These are phyloP conservation scores for Calcarius ornatus DNA, from an alignment of 2,113 vertebrate species.

Conservation along the genomic window DNA sequence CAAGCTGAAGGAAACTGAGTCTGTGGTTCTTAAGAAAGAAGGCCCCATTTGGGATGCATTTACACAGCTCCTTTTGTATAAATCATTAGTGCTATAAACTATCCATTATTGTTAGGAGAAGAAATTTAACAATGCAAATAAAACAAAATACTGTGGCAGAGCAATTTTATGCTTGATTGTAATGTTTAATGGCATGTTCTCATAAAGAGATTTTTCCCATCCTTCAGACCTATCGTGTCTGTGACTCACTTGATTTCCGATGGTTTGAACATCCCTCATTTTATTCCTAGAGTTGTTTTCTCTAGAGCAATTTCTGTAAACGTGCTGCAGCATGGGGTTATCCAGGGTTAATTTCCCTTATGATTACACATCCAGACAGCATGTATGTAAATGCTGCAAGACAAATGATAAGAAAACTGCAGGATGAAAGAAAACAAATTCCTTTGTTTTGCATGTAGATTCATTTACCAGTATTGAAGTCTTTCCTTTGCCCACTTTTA, in stretches of 20 bases:
- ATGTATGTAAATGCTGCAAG: constrained; percentile 24
- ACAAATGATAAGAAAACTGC: not conserved
- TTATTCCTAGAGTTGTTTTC: constrained; percentile 47
- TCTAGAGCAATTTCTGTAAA: constrained; percentile 43
- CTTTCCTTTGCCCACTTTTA: not conserved
- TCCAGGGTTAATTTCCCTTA: constrained; percentile 48
- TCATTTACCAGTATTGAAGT: not conserved
- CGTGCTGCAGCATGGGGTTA: constrained; percentile 13
- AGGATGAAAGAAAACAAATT: not conserved
- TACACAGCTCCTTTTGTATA: constrained; percentile 31
- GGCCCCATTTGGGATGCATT: constrained; percentile 30
- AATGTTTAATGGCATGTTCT: constrained; percentile 60
- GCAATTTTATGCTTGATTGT: constrained; percentile 58
- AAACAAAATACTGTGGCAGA: constrained; percentile 54
- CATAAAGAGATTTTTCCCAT: constrained; percentile 48
- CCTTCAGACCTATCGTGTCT: constrained; percentile 31
- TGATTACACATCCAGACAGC: constrained; percentile 40
- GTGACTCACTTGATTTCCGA: constrained; percentile 46
- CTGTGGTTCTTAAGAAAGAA: constrained; percentile 6
- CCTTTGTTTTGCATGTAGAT: not conserved
- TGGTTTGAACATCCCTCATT: not conserved
- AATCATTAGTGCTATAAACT: constrained; percentile 52
- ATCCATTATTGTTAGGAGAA: constrained; percentile 48
- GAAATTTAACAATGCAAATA: constrained; percentile 60
- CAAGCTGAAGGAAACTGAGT: constrained; percentile 43